Evolutionary conservation across 2,888 invertebrate species (phyloP).

Genomic region (Trachelus tabidus): DNA sequence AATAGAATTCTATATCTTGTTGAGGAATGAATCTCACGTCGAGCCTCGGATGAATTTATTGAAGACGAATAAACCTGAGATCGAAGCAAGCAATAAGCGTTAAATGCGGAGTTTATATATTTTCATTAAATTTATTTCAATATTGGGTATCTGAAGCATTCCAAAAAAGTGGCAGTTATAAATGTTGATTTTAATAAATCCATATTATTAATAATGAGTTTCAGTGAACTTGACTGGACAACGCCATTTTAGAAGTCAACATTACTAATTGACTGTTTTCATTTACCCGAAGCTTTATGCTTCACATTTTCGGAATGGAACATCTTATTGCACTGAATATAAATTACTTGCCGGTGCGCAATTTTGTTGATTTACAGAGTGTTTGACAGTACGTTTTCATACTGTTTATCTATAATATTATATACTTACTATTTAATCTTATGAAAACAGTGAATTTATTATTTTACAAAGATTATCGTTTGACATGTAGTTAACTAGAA

Average conservation of each 20-base stretch:
- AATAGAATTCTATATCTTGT: neutral
- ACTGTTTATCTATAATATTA: neutral
- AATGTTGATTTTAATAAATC: slow-evolving; percentile 57
- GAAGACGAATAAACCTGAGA: neutral
- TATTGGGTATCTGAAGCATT: neutral
- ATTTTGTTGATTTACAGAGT: neutral
- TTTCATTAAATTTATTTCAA: neutral
- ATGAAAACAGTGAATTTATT: neutral
- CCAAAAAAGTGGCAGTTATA: slow-evolving; percentile 36
- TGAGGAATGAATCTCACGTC: neutral
- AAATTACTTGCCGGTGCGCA: neutral
- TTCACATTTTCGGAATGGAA: neutral
- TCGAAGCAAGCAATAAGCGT: neutral
- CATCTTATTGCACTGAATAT: neutral
- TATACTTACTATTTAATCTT: neutral
- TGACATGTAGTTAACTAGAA: neutral
- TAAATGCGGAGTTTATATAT: neutral
- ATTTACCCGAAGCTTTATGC: neutral
- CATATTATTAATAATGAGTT: slow-evolving; percentile 22
- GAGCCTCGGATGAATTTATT: neutral
- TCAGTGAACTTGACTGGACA: slow-evolving; percentile 14
- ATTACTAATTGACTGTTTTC: slow-evolving; percentile 19
- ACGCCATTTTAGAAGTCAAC: slow-evolving; percentile 21
- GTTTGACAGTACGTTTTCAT: neutral
- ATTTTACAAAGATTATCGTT: neutral